These are phyloP conservation scores for Nerophis ophidion DNA, from an alignment of 2,113 vertebrate species.

Conservation along the genomic window DNA sequence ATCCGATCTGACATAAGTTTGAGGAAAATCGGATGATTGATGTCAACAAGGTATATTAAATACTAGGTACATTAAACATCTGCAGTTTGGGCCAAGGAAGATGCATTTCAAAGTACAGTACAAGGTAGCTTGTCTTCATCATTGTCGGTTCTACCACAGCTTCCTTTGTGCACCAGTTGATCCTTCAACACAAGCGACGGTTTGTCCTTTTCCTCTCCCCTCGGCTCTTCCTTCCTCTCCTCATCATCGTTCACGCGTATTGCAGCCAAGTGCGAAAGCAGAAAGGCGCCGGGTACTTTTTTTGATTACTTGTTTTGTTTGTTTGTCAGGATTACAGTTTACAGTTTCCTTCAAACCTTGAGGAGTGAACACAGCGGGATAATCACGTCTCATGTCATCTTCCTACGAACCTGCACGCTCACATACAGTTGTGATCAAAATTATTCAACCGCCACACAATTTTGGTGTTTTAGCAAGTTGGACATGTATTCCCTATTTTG, in stretches of 20 bases:
- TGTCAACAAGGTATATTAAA: slow-evolving; percentile 34
- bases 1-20: slow-evolving; percentile 41
- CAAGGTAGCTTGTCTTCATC: background rate
- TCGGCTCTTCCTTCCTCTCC: slow-evolving; percentile 46
- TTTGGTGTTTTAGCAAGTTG: too few relatives aligned
- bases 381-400: too few relatives aligned
- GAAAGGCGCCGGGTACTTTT: background rate
- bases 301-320: background rate
- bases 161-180: slow-evolving; percentile 38
- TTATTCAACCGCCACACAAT: too few relatives aligned
- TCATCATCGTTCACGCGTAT: background rate
- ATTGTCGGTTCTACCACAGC: slow-evolving; percentile 34
- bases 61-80: slow-evolving; percentile 20
- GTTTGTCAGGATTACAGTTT: too few relatives aligned
- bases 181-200: slow-evolving; percentile 34
- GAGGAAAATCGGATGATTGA: slow-evolving; percentile 29
- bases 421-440: too few relatives aligned
- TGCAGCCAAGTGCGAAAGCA: background rate
- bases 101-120: background rate
- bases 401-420: too few relatives aligned
- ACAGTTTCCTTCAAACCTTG: background rate
- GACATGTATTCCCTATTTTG: too few relatives aligned
- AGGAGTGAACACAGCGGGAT: too few relatives aligned
- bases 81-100: background rate
- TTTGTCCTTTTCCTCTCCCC: slow-evolving; percentile 37